These are phyloP conservation scores for Hucho hucho DNA, from an alignment of 2,113 vertebrate species.

Conservation along the genomic window DNA sequence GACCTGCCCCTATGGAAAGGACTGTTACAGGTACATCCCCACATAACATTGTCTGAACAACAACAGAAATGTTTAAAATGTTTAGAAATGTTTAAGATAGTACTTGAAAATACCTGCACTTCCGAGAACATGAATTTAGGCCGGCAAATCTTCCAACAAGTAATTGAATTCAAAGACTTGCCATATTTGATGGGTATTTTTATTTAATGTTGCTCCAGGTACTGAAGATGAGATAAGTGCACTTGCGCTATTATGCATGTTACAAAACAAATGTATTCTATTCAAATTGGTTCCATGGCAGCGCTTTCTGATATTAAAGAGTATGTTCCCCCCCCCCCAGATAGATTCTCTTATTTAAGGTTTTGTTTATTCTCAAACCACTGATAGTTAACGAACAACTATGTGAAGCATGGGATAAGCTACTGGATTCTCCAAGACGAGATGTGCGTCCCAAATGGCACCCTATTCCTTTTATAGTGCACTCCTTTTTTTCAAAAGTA, in stretches of 20 bases:
- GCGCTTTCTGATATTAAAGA: constrained; percentile 1
- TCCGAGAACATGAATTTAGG: neutral
- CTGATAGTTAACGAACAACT: neutral
- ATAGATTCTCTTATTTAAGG: neutral
- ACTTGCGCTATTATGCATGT: neutral
- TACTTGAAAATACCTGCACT: too few relatives aligned
- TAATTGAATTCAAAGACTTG: neutral
- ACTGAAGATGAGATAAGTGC: neutral
- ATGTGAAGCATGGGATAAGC: neutral
- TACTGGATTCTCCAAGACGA: neutral
- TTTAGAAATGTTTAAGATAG: too few relatives aligned
- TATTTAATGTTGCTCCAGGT: too few relatives aligned
- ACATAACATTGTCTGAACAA: neutral
- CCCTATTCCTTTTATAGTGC: too few relatives aligned
- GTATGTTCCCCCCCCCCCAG: neutral
- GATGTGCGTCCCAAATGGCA: too few relatives aligned
- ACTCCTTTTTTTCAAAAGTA: too few relatives aligned
- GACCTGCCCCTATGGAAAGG: constrained; percentile 68
- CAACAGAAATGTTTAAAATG: neutral
- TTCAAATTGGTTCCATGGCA: neutral
- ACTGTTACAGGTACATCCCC: constrained; percentile 74
- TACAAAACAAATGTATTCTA: neutral
- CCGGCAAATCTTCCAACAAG: neutral
- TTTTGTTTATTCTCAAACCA: neutral
- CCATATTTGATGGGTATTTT: constrained; percentile 1